phyloP scores from a whole-genome alignment of 2,797 vertebrate genomes.

The Phalanger gymnotis region DNA sequence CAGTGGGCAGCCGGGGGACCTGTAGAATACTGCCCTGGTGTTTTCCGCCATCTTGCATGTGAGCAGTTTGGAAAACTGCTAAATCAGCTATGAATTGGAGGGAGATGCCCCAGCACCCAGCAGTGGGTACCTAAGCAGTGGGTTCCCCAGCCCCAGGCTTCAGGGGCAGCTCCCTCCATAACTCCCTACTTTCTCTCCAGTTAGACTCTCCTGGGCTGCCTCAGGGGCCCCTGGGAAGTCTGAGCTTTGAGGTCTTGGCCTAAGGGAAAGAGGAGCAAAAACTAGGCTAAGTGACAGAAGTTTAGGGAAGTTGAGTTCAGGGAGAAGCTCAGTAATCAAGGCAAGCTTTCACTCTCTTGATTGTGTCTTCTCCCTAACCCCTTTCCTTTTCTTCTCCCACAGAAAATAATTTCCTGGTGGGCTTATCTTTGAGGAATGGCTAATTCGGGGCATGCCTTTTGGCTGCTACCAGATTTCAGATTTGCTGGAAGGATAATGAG shows the following conservation, averaged over 20 bases:
- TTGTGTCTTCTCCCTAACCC: not conserved
- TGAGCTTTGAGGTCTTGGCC: not conserved
- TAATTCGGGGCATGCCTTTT: not conserved
- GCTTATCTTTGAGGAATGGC: not conserved
- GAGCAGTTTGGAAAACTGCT: not conserved
- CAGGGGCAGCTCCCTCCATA: conserved; percentile 1
- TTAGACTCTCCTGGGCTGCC: not conserved
- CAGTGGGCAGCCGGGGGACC: not conserved
- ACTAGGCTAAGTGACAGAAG: not conserved
- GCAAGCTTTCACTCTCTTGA: not conserved
- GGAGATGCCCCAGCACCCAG: not conserved
- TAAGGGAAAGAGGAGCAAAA: not conserved
- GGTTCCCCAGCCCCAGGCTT: not conserved
- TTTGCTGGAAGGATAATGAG: not conserved
- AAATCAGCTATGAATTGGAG: not conserved
- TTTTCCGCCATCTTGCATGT: conserved; percentile 8
- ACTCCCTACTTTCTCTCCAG: conserved; percentile 7
- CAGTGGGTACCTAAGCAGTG: not conserved
- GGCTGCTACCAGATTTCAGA: no score
- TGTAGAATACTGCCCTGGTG: not conserved
- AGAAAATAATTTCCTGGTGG: not conserved
- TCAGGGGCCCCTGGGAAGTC: not conserved
- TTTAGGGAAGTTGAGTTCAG: not conserved
- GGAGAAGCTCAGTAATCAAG: not conserved
- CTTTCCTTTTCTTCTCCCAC: not conserved